These are phyloP conservation scores for Idaea biselata DNA, from an alignment of 2,888 invertebrate species.

Conservation along the genomic window DNA sequence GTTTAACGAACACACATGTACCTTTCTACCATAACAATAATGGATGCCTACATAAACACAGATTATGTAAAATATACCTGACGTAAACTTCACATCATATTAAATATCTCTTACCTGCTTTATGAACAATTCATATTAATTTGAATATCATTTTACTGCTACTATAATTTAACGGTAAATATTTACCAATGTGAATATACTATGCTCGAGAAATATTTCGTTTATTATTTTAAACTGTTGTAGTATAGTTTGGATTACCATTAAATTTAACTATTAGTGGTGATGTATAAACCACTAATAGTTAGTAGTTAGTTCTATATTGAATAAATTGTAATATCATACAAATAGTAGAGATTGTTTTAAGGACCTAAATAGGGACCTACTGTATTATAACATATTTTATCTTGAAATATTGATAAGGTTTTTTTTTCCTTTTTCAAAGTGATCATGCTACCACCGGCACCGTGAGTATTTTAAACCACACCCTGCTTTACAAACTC, in stretches of 20 bases:
- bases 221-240: neutral
- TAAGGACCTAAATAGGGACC: no score
- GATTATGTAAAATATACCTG: conserved; percentile 24
- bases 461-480: neutral
- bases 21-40: conserved; percentile 12
- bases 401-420: no score
- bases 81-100: conserved; percentile 24
- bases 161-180: neutral
- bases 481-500: neutral
- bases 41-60: conserved; percentile 21
- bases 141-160: conserved; percentile 21
- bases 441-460: neutral
- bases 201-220: neutral
- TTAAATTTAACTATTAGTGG: no score
- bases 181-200: neutral
- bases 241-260: neutral
- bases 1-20: neutral
- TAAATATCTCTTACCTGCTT: conserved; percentile 24
- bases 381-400: no score
- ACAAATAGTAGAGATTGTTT: no score
- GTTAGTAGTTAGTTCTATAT: no score
- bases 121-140: conserved; percentile 24
- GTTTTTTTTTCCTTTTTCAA: neutral
- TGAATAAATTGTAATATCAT: no score
- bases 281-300: no score